These are phyloP conservation scores for Clupea harengus DNA, from an alignment of 2,113 vertebrate genomes.

Conservation along the genomic window DNA sequence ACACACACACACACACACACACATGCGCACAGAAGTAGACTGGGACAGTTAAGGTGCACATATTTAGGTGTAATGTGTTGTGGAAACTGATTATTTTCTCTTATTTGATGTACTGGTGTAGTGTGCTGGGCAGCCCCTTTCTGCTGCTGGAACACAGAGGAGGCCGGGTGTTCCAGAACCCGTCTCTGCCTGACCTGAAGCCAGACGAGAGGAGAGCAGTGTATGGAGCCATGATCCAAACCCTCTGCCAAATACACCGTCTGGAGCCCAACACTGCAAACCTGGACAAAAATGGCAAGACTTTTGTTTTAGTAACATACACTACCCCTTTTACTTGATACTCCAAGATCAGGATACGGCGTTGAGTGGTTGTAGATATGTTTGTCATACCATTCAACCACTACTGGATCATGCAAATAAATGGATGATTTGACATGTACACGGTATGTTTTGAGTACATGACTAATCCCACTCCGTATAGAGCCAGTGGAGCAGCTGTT, in stretches of 20 bases:
- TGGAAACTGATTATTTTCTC: background rate
- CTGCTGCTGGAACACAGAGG: slow-evolving; percentile 75
- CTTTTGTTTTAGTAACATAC: background rate
- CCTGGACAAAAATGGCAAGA: background rate
- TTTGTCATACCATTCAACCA: background rate
- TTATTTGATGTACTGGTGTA: slow-evolving; percentile 35
- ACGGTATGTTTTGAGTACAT: background rate
- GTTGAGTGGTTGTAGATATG: background rate
- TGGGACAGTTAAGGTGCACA: no score
- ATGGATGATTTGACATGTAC: background rate
- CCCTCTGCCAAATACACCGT: slow-evolving; percentile 75
- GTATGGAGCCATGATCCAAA: slow-evolving; percentile 69
- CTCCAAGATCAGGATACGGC: background rate
- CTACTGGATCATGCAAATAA: background rate
- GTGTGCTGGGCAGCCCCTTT: slow-evolving; percentile 74
- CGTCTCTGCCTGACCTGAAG: slow-evolving; percentile 63
- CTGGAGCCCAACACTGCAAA: slow-evolving; percentile 55
- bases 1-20: slow-evolving; percentile 10
- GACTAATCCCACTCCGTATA: background rate
- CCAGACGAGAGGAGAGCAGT: slow-evolving; percentile 54
- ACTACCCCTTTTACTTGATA: no score
- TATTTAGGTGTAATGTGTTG: no score
- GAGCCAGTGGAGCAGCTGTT: slow-evolving; percentile 63
- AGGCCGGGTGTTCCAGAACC: slow-evolving; percentile 67
- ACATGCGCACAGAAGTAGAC: no score